These are phyloP conservation scores for Panorpa germanica DNA, from an alignment of 2,888 invertebrate species.

Conservation along the genomic window DNA sequence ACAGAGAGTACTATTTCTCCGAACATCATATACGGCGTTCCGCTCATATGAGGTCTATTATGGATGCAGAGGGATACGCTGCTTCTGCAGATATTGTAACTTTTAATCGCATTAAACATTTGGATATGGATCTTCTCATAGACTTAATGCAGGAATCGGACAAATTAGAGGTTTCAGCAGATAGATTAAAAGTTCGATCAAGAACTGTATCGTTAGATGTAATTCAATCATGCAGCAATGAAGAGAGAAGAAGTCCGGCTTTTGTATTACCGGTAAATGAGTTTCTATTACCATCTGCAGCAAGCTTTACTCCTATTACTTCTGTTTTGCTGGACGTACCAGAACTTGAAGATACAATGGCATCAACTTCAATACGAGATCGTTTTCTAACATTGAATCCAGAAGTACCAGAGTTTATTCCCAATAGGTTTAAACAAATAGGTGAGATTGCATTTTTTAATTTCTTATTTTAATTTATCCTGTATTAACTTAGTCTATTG, in stretches of 20 bases:
- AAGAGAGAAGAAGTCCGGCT: slow-evolving; percentile 10
- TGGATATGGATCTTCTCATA: slow-evolving; percentile 75
- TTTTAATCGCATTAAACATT: slow-evolving; percentile 80
- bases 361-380: slow-evolving; percentile 7
- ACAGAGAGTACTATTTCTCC: slow-evolving; percentile 97
- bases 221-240: slow-evolving; percentile 16
- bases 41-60: slow-evolving; percentile 91
- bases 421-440: too few relatives aligned
- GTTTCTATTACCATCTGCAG: slow-evolving; percentile 13
- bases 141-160: slow-evolving; percentile 75
- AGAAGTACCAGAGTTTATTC: slow-evolving; percentile 73
- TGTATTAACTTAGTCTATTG: too few relatives aligned
- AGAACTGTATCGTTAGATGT: slow-evolving; percentile 61
- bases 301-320: slow-evolving; percentile 10
- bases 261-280: slow-evolving; percentile 1
- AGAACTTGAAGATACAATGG: slow-evolving; percentile 5
- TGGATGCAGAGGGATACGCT: slow-evolving; percentile 86
- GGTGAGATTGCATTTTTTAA: too few relatives aligned
- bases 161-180: slow-evolving; percentile 57
- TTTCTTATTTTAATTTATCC: too few relatives aligned
- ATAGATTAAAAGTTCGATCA: slow-evolving; percentile 66
- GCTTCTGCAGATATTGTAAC: slow-evolving; percentile 88
- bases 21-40: slow-evolving; percentile 89
- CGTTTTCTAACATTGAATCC: slow-evolving; percentile 44
- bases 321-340: slow-evolving; percentile 6